phyloP scores from a whole-genome alignment of 2,113 vertebrate genomes.

The Leptobrachium ailaonicum region DNA sequence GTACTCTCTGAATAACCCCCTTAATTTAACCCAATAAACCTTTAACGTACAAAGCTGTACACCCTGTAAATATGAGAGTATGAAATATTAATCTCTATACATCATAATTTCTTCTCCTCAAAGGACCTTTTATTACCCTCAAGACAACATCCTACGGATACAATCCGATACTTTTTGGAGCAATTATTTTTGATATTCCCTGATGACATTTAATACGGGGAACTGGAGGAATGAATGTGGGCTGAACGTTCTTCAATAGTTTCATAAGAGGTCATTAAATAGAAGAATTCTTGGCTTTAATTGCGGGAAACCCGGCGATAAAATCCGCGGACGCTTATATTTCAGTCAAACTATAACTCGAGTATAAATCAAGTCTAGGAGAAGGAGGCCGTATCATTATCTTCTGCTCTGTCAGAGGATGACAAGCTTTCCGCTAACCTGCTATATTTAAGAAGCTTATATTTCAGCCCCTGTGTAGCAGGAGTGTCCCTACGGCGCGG shows the following conservation, averaged over 20 bases:
- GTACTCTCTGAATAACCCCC: too few species aligned
- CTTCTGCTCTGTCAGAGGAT: constrained; percentile 80
- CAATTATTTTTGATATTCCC: neutral
- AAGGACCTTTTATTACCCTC: too few species aligned
- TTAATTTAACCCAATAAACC: too few species aligned
- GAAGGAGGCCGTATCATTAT: constrained; percentile 80
- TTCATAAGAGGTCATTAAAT: constrained; percentile 22
- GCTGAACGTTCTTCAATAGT: constrained; percentile 15
- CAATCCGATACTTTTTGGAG: too few species aligned
- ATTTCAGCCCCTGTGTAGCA: constrained; percentile 76
- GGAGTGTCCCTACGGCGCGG: constrained; percentile 75
- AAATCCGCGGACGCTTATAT: constrained; percentile 21
- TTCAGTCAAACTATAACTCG: constrained; percentile 21
- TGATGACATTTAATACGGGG: neutral
- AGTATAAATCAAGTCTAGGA: constrained; percentile 68
- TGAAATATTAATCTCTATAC: too few species aligned
- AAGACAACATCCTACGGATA: too few species aligned
- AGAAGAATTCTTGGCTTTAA: neutral
- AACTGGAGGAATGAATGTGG: neutral
- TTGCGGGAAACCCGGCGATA: constrained; percentile 3
- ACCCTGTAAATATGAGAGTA: too few species aligned
- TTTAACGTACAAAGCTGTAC: too few species aligned
- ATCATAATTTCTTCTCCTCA: too few species aligned
- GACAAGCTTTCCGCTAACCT: constrained; percentile 79
- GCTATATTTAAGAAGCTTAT: constrained; percentile 83